Evolutionary conservation across 2,888 invertebrate species (phyloP), one percentile per base, ranked within the genome.

Genomic region (Strigamia maritima): DNA sequence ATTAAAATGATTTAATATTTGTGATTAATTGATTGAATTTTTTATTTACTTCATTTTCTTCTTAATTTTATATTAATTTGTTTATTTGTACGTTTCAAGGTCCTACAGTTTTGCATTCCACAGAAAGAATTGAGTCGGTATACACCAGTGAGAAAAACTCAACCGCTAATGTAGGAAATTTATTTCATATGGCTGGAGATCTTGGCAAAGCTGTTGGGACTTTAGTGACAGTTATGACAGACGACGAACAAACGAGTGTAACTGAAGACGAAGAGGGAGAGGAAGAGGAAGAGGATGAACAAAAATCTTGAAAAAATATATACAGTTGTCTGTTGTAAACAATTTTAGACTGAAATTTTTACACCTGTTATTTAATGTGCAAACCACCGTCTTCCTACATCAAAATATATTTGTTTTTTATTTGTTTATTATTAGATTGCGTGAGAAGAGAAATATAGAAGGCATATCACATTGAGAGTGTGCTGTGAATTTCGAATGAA

Each of bases 201-300:
- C 89, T 95, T 82, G 94, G 94, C 80, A 91, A 92, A 86, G 95
- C 94, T 80, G 93, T 95, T 83, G 94, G 94, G 84, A 92, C 93
- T 84, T 88, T 96, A 84, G 96, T 96, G 82, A 93, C 93, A 75
- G 94, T 94, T 78, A 95, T 96, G 90, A 93, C 92, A 70, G 92
- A 94, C 84, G 94, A 95, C 80, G 89, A 89, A 74, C 86, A 81
- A 31, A 81, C 24, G n/a, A 60, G 79, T 28, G 79, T 14, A 19
- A 65, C 54, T 28, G 76, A 76, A 26, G 76, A 76, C 6, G 76
- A 76, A 2, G 76, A 35, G 3, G 38, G 40, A n/a, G 35, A 35
- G 6, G 35, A 35, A 10, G 38, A 76, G 6, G 76, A 31, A n/a
- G 38, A 76, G n/a, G 40, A 44, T 40, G 35, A 65, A 24, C 60